Evolutionary conservation across 1,140 invertebrate species (phyloP), one percentile per base, ranked within the genome.

Genomic region (Catajapyx aquilonaris): DNA sequence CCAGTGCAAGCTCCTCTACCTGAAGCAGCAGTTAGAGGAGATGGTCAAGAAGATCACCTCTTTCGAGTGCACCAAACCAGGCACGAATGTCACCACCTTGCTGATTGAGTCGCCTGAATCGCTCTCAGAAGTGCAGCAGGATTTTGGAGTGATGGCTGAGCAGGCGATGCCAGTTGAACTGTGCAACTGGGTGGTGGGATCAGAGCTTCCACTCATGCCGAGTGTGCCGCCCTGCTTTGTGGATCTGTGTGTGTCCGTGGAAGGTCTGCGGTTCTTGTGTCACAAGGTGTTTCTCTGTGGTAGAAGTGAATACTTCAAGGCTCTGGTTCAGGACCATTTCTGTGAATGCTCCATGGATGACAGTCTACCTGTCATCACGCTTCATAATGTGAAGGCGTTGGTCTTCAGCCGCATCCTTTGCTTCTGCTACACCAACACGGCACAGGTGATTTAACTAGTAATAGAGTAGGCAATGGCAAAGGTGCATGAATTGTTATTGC

Each of bases 231-330:
- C 44, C 4, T 30, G 39, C 3, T 60, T 56, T 44, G 44, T 54
- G 40, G 64, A 67, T 46, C 41, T 65, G 5, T 54, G 52, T 34
- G 61, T 66, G 35, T 30, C 44, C n/a, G 55, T 64, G 5, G 51
- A 59, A 16, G 55, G 48, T 5, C 48, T 56, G 36, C 45, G 44
- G 2, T 66, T 66, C 40, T 46, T 53, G 22, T 63, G 61, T 46
- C 63, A 66, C 41, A 65, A 64, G 52, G 59, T 62, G 15, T 66
- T 67, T 48, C 57, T 67, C 46, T 61, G 54, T 50, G 52, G 50
- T 4, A 42, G 65, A 34, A 66, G 64, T 50, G 64, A 65, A 31
- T 68, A 64, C 46, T 67, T 68, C 42, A 50, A 55, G 42, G 62
- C 61, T 7, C 39, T 66, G 13, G 17, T 67, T 3, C 38, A 47